These are phyloP conservation scores for Steatocranus sp. DNA, from an alignment of 2,797 vertebrate species.

Conservation along the genomic window DNA sequence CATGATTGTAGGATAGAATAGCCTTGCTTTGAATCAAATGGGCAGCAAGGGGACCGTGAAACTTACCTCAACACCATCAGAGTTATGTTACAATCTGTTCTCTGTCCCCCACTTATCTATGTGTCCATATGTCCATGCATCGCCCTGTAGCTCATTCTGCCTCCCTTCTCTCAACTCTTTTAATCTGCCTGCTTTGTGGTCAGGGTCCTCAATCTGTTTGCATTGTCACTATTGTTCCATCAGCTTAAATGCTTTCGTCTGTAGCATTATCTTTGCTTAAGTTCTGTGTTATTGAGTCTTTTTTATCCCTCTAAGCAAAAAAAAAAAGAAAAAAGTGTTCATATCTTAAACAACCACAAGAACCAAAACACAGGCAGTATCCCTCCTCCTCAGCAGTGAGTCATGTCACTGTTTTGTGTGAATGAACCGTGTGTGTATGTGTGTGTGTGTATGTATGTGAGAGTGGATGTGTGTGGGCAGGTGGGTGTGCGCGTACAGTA, in stretches of 20 bases:
- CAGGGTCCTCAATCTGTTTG: conserved; percentile 55
- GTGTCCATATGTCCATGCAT: not conserved
- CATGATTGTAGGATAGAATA: conserved; percentile 36
- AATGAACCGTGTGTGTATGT: conserved; percentile 45
- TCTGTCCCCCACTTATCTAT: conserved; percentile 3
- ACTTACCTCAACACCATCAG: conserved; percentile 50
- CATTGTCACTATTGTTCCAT: conserved; percentile 41
- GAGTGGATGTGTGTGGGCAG: conserved; percentile 34
- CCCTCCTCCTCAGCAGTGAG: conserved; percentile 69
- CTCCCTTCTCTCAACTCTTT: conserved; percentile 11
- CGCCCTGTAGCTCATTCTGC: not conserved
- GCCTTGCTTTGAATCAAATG: conserved; percentile 36
- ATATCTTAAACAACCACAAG: conserved; percentile 61
- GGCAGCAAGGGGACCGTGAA: conserved; percentile 34
- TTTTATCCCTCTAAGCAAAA: conserved; percentile 52
- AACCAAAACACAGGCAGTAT: conserved; percentile 78
- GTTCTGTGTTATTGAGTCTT: conserved; percentile 10
- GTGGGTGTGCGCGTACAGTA: conserved; percentile 32
- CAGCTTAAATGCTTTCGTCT: conserved; percentile 35
- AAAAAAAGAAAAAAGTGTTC: conserved; percentile 64
- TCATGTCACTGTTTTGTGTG: conserved; percentile 65
- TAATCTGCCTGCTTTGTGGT: conserved; percentile 66
- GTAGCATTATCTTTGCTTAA: conserved; percentile 21
- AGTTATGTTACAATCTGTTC: conserved; percentile 23
- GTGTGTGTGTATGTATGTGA: conserved; percentile 13